Conservation (phyloP, 2,888 invertebrate species). For the Dasypolia templi region DNA sequence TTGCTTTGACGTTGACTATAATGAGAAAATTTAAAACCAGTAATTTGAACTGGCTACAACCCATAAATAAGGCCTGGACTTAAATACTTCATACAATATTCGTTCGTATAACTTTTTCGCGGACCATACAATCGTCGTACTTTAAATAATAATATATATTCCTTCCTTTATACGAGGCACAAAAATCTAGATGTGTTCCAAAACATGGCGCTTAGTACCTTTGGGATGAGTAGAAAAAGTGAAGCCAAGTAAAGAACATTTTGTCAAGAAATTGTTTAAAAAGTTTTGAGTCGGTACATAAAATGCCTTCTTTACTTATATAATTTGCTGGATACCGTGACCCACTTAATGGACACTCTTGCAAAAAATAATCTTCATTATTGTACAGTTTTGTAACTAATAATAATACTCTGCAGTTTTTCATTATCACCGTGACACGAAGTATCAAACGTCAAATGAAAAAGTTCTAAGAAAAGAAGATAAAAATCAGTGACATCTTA, state of each 20-base stretch:
- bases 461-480: background rate
- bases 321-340: no score
- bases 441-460: no score
- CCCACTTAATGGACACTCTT: no score
- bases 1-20: no score
- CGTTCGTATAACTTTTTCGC: conserved; percentile 23
- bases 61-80: no score
- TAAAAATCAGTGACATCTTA: background rate
- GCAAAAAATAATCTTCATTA: no score
- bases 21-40: no score
- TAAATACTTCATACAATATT: background rate
- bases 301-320: no score
- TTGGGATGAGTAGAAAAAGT: conserved; percentile 2
- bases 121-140: conserved; percentile 49
- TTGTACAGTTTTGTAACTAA: no score
- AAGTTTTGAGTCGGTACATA: background rate
- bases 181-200: conserved; percentile 66
- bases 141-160: conserved; percentile 67
- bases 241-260: conserved; percentile 8
- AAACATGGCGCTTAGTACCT: conserved; percentile 42
- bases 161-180: conserved; percentile 65
- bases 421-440: no score
- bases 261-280: conserved; percentile 14
- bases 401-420: no score
- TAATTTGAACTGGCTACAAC: no score